Conservation (phyloP, 2,113 vertebrate genomes). For the Ceratotherium simum region DNA sequence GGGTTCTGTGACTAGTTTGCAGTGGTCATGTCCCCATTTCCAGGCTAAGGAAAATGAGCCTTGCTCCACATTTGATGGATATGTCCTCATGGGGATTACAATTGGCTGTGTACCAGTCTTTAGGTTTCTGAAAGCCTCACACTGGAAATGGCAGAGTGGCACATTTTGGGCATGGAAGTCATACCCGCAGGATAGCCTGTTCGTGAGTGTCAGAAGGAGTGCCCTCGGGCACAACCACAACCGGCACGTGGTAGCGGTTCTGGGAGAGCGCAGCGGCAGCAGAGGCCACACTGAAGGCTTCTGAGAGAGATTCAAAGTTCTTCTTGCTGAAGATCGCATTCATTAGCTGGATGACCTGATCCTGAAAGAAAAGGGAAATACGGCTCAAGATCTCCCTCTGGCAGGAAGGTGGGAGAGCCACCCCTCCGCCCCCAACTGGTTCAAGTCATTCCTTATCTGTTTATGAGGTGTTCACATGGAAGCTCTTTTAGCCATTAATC, state of each 20-base stretch:
- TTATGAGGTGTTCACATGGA: neutral
- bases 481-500: neutral
- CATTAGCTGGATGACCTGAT: slow-evolving; percentile 97
- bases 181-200: slow-evolving; percentile 93
- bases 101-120: fast-evolving
- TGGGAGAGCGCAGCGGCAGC: slow-evolving; percentile 92
- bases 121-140: neutral
- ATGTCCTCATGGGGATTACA: neutral
- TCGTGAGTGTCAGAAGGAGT: slow-evolving; percentile 94
- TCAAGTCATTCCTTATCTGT: neutral
- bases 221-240: slow-evolving; percentile 91
- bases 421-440: neutral
- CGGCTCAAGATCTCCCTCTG: neutral
- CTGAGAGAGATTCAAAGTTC: slow-evolving; percentile 93
- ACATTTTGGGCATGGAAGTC: neutral
- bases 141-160: neutral
- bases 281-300: slow-evolving; percentile 95
- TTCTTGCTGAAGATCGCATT: slow-evolving; percentile 99
- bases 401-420: neutral
- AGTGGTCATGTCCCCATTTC: neutral
- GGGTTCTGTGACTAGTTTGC: neutral
- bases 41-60: neutral
- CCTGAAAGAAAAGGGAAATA: slow-evolving; percentile 85
- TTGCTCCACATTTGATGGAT: neutral
- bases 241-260: slow-evolving; percentile 95